These are phyloP conservation scores for Patiria pectinifera DNA, from an alignment of 53 echinoderm and acorn worm genomes.

Conservation along the genomic window DNA sequence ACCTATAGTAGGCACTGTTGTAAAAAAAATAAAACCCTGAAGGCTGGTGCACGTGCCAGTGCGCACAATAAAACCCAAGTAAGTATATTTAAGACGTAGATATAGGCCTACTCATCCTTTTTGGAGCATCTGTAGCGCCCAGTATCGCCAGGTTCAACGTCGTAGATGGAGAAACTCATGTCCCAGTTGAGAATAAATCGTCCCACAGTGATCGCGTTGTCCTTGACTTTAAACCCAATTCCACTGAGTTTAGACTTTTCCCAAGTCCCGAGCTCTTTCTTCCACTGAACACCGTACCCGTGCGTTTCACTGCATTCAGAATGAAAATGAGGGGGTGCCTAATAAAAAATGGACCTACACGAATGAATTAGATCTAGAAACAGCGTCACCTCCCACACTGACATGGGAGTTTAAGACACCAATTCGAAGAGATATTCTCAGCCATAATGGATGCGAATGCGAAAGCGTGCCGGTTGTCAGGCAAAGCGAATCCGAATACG, in stretches of 20 bases:
- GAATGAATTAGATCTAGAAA: not conserved
- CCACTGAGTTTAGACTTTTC: not conserved
- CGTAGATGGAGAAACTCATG: conserved; percentile 65
- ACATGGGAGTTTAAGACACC: too few relatives aligned
- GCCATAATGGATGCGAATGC: too few relatives aligned
- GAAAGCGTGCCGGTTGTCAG: too few relatives aligned
- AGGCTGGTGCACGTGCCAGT: too few relatives aligned
- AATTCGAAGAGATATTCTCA: too few relatives aligned
- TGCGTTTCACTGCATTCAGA: conserved; percentile 2
- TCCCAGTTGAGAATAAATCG: not conserved
- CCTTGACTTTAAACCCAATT: not conserved
- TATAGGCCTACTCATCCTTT: conserved; percentile 44
- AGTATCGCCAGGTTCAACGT: conserved; percentile 63
- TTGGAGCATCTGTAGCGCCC: conserved; percentile 71
- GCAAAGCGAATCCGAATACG: too few relatives aligned
- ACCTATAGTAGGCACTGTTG: too few relatives aligned
- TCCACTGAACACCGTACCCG: not conserved
- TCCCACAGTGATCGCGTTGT: not conserved
- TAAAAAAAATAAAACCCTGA: too few relatives aligned
- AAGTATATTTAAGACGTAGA: too few relatives aligned
- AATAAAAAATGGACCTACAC: not conserved
- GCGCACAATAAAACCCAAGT: too few relatives aligned
- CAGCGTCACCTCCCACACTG: too few relatives aligned
- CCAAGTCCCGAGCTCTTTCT: conserved; percentile 40
- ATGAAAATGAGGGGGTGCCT: too few relatives aligned